Evolutionary conservation across 2,797 vertebrate genomes (phyloP).

Genomic region (Diceros bicornis): DNA sequence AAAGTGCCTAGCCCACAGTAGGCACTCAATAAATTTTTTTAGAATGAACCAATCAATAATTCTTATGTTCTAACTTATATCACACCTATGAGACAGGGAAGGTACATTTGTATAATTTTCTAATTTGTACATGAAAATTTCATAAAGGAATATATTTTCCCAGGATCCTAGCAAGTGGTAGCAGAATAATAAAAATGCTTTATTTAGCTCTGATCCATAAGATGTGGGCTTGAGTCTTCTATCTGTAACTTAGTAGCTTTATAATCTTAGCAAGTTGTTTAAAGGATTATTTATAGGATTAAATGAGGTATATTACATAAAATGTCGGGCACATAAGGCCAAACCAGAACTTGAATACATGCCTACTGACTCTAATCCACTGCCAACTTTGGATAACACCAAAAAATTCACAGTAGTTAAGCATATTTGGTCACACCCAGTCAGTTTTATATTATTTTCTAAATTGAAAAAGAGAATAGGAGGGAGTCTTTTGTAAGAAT

Average conservation of each 20-base stretch:
- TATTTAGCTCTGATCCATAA: not conserved
- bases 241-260: not conserved
- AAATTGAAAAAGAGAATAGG: not conserved
- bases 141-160: not conserved
- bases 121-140: not conserved
- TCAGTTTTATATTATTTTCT: not conserved
- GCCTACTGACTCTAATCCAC: not conserved
- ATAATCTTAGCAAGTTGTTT: not conserved
- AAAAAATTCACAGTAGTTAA: not conserved
- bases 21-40: not conserved
- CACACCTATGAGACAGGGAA: not conserved
- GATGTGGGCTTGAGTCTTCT: not conserved
- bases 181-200: not conserved
- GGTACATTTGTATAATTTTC: not conserved
- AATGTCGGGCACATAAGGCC: not conserved
- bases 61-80: not conserved
- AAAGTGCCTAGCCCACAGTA: not conserved
- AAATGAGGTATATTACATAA: not conserved
- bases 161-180: not conserved
- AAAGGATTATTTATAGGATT: not conserved
- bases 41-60: not conserved
- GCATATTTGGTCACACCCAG: not conserved
- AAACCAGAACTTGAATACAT: constrained; percentile 2
- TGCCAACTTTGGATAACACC: not conserved
- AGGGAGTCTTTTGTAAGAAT: not conserved